Conservation (phyloP, 2,888 invertebrate species). For the Rhingia campestris region DNA sequence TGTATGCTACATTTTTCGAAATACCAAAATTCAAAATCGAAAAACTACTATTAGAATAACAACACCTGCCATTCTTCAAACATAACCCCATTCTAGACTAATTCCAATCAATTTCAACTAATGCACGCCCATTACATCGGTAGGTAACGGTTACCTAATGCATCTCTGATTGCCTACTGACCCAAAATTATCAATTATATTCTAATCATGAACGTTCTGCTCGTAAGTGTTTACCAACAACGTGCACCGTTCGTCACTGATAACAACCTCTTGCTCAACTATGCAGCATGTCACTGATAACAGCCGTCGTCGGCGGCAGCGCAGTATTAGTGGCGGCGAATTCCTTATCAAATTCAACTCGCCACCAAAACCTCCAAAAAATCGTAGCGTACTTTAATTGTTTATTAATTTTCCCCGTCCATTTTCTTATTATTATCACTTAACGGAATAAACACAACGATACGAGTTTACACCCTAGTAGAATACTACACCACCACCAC, state of each 20-base stretch:
- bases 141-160: not conserved
- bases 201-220: not conserved
- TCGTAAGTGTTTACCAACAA: conserved; percentile 4
- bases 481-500: not conserved
- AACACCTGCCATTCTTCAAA: not conserved
- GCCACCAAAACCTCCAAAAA: conserved; percentile 19
- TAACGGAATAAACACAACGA: conserved; percentile 29
- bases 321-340: not conserved
- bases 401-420: conserved; percentile 27
- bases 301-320: not conserved
- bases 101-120: not conserved
- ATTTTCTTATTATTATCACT: conserved; percentile 47
- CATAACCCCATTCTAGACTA: not conserved
- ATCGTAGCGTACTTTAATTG: conserved; percentile 18
- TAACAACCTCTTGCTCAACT: conserved; percentile 13
- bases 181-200: conserved; percentile 2
- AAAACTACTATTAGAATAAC: too few species aligned
- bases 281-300: conserved; percentile 32
- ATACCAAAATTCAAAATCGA: too few species aligned
- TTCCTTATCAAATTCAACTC: conserved; percentile 22
- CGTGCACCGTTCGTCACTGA: too few species aligned
- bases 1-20: too few species aligned
- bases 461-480: not conserved
- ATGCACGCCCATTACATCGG: not conserved
- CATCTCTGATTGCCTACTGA: conserved; percentile 1